Conservation (phyloP, 2,797 vertebrate species). For the Carapus acus region DNA sequence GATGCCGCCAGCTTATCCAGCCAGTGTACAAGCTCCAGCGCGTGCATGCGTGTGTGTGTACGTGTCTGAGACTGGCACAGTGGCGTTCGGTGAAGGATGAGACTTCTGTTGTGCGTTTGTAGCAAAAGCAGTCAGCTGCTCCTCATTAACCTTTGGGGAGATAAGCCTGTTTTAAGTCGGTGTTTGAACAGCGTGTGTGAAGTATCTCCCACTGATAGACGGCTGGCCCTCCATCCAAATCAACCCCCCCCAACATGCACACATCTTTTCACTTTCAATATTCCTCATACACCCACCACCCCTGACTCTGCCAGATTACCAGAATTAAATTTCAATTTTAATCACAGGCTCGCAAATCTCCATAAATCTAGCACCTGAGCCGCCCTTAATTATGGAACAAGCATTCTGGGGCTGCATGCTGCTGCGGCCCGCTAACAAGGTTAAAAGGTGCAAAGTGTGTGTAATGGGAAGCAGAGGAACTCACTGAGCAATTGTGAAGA, state of each 20-base stretch:
- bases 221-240: constrained; percentile 52
- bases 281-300: constrained; percentile 24
- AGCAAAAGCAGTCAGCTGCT: constrained; percentile 61
- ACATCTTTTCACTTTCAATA: constrained; percentile 39
- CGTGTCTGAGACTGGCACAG: constrained; percentile 42
- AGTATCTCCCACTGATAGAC: constrained; percentile 68
- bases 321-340: constrained; percentile 73
- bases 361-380: constrained; percentile 72
- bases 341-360: constrained; percentile 66
- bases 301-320: constrained; percentile 58
- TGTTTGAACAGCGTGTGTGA: constrained; percentile 75
- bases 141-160: constrained; percentile 79
- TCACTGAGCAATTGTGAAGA: constrained; percentile 79
- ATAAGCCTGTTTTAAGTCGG: constrained; percentile 77
- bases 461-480: constrained; percentile 73
- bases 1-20: constrained; percentile 67
- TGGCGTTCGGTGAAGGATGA: constrained; percentile 55
- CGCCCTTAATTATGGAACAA: constrained; percentile 72
- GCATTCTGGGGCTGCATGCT: constrained; percentile 59
- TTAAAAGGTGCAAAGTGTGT: constrained; percentile 75
- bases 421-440: constrained; percentile 72
- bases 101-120: constrained; percentile 65
- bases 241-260: constrained; percentile 18
- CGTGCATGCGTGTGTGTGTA: constrained; percentile 27
- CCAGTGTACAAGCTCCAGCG: constrained; percentile 17